Percentiles rank a stretch among this genome's conserved stretches.
These are phyloP conservation scores for Amblyteles armatorius DNA, from an alignment of 2,888 invertebrate genomes.

Conservation along the genomic window DNA sequence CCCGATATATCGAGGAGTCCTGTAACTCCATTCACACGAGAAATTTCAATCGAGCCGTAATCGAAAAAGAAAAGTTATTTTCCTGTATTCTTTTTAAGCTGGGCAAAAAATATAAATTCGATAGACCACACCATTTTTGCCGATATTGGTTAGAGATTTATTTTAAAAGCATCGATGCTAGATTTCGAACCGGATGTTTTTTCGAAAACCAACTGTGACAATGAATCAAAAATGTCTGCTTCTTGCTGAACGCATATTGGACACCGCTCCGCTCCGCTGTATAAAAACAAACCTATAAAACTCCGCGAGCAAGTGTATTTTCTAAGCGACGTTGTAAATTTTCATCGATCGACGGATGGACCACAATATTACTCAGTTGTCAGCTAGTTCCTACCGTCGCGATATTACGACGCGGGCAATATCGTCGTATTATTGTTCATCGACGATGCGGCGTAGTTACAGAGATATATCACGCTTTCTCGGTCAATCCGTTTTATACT, in stretches of 20 bases:
- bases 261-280: background rate
- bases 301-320: background rate
- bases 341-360: slow-evolving; percentile 1
- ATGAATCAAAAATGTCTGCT: background rate
- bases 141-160: too few species aligned
- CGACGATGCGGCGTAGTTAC: background rate
- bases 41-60: background rate
- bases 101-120: background rate
- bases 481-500: background rate
- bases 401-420: background rate
- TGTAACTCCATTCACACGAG: background rate
- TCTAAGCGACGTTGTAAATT: slow-evolving; percentile 6
- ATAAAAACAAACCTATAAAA: background rate
- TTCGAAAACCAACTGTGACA: background rate
- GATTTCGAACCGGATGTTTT: too few species aligned
- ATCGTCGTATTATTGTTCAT: background rate
- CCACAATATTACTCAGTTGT: background rate
- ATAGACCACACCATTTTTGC: too few species aligned
- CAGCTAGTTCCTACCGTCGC: background rate
- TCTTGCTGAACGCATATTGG: background rate
- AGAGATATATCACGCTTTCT: background rate
- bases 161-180: background rate
- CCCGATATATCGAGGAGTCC: background rate
- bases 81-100: background rate
- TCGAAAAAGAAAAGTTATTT: background rate